phyloP scores from a whole-genome alignment of 2,888 invertebrate species.

The Tineola bisselliella region DNA sequence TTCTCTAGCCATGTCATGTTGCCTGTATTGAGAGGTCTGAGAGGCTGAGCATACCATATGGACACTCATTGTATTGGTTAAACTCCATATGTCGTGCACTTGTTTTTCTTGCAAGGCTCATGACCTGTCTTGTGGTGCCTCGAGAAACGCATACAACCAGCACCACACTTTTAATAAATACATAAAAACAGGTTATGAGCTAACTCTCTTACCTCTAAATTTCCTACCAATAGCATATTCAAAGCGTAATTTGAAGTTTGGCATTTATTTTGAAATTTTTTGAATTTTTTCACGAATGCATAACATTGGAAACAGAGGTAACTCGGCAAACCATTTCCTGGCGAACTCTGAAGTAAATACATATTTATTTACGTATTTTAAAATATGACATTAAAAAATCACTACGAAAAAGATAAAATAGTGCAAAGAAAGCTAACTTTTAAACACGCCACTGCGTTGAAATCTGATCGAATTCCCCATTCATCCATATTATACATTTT shows the following conservation, averaged over 20 bases:
- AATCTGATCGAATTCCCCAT: constrained; percentile 37
- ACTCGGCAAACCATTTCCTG: constrained; percentile 39
- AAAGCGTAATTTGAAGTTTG: constrained; percentile 44
- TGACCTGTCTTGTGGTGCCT: too few relatives aligned
- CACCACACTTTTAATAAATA: too few relatives aligned
- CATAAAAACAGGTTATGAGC: too few relatives aligned
- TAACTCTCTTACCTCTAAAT: constrained; percentile 35
- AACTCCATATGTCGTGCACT: too few relatives aligned
- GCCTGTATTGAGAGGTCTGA: too few relatives aligned
- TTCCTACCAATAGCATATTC: constrained; percentile 35
- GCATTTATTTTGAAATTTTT: constrained; percentile 46
- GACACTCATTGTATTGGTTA: too few relatives aligned
- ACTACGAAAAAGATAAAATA: too few relatives aligned
- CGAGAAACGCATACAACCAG: too few relatives aligned
- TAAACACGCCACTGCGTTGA: constrained; percentile 42
- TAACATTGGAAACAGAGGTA: constrained; percentile 47
- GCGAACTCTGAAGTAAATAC: constrained; percentile 31
- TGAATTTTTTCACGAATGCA: constrained; percentile 34
- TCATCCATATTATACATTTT: constrained; percentile 39
- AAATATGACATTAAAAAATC: neutral
- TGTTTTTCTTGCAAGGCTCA: too few relatives aligned
- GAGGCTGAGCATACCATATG: too few relatives aligned
- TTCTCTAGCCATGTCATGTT: too few relatives aligned
- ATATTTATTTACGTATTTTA: neutral
- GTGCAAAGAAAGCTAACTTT: constrained; percentile 20